phyloP scores from a whole-genome alignment of 2,888 invertebrate species.

The Exephanes ischioxanthus region DNA sequence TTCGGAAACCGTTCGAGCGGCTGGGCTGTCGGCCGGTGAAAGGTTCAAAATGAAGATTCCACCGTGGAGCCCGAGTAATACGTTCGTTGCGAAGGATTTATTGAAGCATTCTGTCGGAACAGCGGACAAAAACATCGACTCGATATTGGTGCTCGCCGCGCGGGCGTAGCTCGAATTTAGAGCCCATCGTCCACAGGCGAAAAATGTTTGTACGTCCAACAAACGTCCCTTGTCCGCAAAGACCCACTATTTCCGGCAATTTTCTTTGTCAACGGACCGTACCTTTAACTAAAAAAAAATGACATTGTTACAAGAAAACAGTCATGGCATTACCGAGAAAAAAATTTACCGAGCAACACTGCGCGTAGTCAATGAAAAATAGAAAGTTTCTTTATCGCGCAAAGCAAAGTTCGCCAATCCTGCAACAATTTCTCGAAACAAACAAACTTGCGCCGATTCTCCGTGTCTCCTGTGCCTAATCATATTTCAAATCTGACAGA shows the following conservation, averaged over 20 bases:
- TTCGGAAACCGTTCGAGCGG: neutral
- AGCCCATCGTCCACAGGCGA: neutral
- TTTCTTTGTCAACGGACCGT: neutral
- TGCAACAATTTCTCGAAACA: conserved; percentile 59
- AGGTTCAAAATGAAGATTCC: conserved; percentile 1
- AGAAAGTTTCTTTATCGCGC: neutral
- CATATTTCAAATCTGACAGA: conserved; percentile 50
- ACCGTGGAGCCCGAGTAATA: neutral
- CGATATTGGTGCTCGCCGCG: neutral
- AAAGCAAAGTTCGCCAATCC: conserved; percentile 37
- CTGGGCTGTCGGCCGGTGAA: neutral
- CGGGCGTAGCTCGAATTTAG: neutral
- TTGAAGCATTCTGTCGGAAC: conserved; percentile 1
- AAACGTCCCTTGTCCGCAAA: neutral
- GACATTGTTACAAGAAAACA: neutral
- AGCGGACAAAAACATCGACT: neutral
- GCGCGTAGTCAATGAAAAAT: neutral
- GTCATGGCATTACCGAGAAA: neutral
- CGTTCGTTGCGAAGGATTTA: conserved; percentile 11
- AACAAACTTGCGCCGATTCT: neutral
- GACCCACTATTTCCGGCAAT: neutral
- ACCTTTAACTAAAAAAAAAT: neutral
- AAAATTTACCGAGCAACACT: neutral
- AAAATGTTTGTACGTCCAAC: neutral
- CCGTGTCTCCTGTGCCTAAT: conserved; percentile 11